Evolutionary conservation across 2,888 invertebrate species (phyloP), one percentile per base, ranked within the genome.

Genomic region (Dorcus parallelipipedus): DNA sequence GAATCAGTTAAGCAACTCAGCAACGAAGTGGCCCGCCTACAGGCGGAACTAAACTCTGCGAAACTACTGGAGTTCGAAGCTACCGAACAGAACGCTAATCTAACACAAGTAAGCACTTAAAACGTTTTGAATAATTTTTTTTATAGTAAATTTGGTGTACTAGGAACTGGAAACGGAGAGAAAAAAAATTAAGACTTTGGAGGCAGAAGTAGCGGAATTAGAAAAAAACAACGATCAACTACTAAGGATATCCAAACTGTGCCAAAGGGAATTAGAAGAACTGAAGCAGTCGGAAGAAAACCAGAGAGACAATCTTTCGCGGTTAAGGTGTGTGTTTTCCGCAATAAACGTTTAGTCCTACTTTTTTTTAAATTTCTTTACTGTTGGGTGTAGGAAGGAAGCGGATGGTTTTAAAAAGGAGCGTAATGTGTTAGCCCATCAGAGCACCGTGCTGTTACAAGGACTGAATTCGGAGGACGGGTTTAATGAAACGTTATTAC

Each of bases 11-110:
- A 81, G 64, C 87, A 86, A 63, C 76, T 90, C 49, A 87, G 87
- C 62, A 76, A 78, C 43, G 86, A 87, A 72, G 79, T 88, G 9
- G 89, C 87, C 0, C 77, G 83, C 52, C 78, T 89, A 14, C 88
- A 88, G 74, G 84, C 88, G 0, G 88, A 89, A 68, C 76, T 87
- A 40, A 85, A 81, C 71, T 76, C 84, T 0, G 84, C 86, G 0
- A 82, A 83, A 48, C 79, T 89, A 42, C 84, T 84, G 52, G 89
- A 89, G 78, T 89, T 89, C 64, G 89, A 89, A 65, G 87, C 88
- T 0, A 86, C 86, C 40, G 89, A 89, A 70, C 81, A 84, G 52
- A 82, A 82, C 33, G 80, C 83, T 0, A 81, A 84, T 9, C 67
- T 84, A 9, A 77, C 81, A 5, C 84, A 84, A 79, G 84, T 84